Evolutionary conservation across 2,888 invertebrate genomes (phyloP).

Genomic region (Tachystola acroxantha): DNA sequence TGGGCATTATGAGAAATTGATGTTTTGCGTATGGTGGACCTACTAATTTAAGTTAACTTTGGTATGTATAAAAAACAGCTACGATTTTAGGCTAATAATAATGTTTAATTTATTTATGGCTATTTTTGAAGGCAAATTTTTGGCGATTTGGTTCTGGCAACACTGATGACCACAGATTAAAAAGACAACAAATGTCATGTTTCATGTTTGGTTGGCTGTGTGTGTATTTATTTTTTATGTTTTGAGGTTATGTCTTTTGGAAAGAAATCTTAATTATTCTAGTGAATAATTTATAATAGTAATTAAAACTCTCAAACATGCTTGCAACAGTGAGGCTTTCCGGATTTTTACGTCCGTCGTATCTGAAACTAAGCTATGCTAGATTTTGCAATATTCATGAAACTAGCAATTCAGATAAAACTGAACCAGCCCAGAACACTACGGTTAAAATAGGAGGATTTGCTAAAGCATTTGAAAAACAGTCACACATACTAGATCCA

Average conservation of each 20-base stretch:
- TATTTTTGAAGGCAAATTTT: too few species aligned
- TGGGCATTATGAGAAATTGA: too few species aligned
- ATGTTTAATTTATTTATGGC: too few species aligned
- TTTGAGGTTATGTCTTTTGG: background rate
- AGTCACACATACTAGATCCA: slow-evolving; percentile 69
- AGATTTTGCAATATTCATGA: slow-evolving; percentile 12
- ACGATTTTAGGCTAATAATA: too few species aligned
- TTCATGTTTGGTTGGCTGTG: too few species aligned
- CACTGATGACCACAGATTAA: too few species aligned
- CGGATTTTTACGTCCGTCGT: slow-evolving; percentile 7
- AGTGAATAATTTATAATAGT: background rate
- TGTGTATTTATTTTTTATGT: background rate
- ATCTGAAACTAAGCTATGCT: slow-evolving; percentile 3
- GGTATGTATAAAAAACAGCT: too few species aligned
- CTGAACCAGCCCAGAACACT: slow-evolving; percentile 21
- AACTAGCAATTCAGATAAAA: slow-evolving; percentile 15
- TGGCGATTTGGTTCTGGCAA: too few species aligned
- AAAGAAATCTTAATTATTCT: background rate
- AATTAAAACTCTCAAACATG: slow-evolving; percentile 1
- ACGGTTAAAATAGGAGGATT: slow-evolving; percentile 77
- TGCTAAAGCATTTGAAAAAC: slow-evolving; percentile 86
- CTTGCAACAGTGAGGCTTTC: slow-evolving; percentile 10
- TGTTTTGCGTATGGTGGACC: too few species aligned
- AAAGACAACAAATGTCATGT: too few species aligned
- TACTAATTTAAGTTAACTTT: too few species aligned